Conservation (phyloP, 2,113 vertebrate species). For the Symphodus melops region DNA sequence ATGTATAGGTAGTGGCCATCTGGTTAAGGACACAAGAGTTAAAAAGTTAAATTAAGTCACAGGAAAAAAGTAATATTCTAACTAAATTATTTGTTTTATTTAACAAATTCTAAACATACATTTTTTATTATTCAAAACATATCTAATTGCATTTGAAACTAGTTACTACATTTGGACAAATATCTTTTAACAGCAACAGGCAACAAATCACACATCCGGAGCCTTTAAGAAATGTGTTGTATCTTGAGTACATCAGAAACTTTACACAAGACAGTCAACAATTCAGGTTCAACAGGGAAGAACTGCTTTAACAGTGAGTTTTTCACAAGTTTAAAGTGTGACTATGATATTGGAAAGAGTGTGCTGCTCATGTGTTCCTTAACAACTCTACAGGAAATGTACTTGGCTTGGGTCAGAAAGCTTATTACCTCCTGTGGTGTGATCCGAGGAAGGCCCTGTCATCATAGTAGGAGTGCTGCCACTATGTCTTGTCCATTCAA, state of each 20-base stretch:
- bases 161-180: background rate
- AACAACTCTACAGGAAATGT: background rate
- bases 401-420: background rate
- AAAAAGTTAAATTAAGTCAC: background rate
- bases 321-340: background rate
- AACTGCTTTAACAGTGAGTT: background rate
- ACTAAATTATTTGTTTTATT: background rate
- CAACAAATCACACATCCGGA: background rate
- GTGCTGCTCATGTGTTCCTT: background rate
- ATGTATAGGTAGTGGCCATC: slow-evolving; percentile 86
- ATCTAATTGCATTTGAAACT: background rate
- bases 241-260: background rate
- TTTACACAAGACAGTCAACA: background rate
- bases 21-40: slow-evolving; percentile 30
- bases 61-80: too few species aligned
- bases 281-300: slow-evolving; percentile 10
- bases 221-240: background rate
- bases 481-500: slow-evolving; percentile 59
- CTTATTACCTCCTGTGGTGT: slow-evolving; percentile 67
- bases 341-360: background rate
- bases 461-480: slow-evolving; percentile 43
- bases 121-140: background rate
- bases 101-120: too few species aligned
- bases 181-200: background rate
- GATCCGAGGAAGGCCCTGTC: slow-evolving; percentile 62